phyloP scores from a whole-genome alignment of 2,888 invertebrate genomes.

The Oscheius onirici region DNA sequence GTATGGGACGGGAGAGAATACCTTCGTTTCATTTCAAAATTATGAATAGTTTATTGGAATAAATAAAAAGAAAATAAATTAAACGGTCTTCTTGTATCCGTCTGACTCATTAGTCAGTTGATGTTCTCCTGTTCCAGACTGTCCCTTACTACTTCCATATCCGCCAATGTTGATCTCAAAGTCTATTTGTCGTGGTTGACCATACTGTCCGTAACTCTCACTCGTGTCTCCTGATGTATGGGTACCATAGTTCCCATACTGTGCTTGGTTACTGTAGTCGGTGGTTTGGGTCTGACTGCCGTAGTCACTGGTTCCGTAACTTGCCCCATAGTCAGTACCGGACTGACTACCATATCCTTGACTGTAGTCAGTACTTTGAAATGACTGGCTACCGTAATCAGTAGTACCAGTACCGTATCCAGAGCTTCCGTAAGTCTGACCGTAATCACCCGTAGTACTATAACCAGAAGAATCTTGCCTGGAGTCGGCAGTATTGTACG shows the following conservation, averaged over 20 bases:
- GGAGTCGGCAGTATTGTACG: background rate
- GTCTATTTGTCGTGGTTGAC: background rate
- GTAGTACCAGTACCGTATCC: background rate
- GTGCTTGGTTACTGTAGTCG: background rate
- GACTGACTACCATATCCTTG: background rate
- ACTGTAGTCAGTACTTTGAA: background rate
- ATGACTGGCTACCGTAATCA: slow-evolving; percentile 2
- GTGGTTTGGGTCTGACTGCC: background rate
- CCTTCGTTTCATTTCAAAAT: background rate
- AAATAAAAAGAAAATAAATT: background rate
- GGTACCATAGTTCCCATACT: background rate
- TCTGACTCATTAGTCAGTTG: background rate
- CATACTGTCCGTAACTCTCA: background rate
- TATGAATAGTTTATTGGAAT: background rate
- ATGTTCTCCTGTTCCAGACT: background rate
- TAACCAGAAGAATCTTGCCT: background rate
- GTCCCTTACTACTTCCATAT: background rate
- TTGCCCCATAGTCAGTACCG: background rate
- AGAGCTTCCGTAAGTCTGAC: background rate
- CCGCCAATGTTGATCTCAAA: background rate
- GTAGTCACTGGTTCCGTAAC: background rate
- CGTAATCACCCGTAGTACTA: background rate
- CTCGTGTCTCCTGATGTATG: background rate
- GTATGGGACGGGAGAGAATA: background rate
- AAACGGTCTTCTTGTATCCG: background rate